Percentiles rank a stretch among this genome's conserved stretches.
Conservation (phyloP, 92 coral and sea anemone genomes). For the Zoanthus sansibaricus region DNA sequence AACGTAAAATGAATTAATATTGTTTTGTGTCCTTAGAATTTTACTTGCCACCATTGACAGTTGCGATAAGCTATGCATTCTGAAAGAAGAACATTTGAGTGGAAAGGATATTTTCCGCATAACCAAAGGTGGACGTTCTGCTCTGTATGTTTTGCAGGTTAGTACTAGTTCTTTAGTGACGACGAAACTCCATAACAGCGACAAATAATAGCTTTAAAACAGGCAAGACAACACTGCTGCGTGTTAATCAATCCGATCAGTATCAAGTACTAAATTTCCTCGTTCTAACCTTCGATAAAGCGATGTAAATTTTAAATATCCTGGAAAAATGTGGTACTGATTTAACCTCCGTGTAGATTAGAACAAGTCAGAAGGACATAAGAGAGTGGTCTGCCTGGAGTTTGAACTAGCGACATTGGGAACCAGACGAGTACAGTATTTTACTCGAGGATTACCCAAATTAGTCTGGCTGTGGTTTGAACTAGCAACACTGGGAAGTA, state of each 20-base stretch:
- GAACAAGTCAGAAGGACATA: not conserved
- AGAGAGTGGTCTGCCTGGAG: not conserved
- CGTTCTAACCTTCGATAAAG: not conserved
- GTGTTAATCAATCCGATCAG: not conserved
- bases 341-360: not conserved
- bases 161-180: not conserved
- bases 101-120: conserved; percentile 7
- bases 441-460: too few relatives aligned
- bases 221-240: too few relatives aligned
- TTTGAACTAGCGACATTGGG: too few relatives aligned
- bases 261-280: not conserved
- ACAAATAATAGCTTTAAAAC: not conserved
- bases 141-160: conserved; percentile 26
- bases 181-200: not conserved
- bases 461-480: too few relatives aligned
- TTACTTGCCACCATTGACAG: conserved; percentile 15
- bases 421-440: too few relatives aligned
- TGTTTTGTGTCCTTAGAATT: not conserved
- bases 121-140: conserved; percentile 2
- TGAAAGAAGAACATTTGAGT: not conserved
- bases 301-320: not conserved
- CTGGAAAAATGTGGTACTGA: not conserved
- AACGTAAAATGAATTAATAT: not conserved
- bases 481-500: too few relatives aligned
- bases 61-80: not conserved